These are phyloP conservation scores for Trinectes maculatus DNA, from an alignment of 2,113 vertebrate genomes.

Conservation along the genomic window DNA sequence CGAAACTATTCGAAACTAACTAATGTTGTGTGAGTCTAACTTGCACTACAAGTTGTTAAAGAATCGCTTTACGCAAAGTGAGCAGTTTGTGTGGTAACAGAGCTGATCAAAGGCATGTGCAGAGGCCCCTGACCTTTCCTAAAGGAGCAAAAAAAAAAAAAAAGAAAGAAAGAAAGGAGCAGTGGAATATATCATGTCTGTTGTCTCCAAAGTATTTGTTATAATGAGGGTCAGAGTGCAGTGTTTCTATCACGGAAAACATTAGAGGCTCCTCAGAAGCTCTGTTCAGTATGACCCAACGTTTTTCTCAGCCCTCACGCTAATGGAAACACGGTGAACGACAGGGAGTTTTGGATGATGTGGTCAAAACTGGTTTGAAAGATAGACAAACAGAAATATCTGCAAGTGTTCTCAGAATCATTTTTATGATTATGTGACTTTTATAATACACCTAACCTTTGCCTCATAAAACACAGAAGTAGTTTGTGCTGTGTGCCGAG, in stretches of 20 bases:
- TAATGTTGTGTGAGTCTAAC: too few species aligned
- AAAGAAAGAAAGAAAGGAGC: not conserved
- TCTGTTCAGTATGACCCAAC: slow-evolving; percentile 24
- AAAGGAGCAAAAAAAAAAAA: not conserved
- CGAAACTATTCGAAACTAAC: too few species aligned
- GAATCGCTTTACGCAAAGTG: not conserved
- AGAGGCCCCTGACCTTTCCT: not conserved
- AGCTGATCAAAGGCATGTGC: slow-evolving; percentile 16
- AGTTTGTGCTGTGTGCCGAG: too few species aligned
- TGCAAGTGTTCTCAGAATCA: not conserved
- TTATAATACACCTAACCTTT: not conserved
- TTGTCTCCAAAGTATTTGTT: slow-evolving; percentile 31
- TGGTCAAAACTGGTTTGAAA: too few species aligned
- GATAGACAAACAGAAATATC: not conserved
- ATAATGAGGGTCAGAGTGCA: slow-evolving; percentile 53
- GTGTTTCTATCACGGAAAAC: slow-evolving; percentile 28
- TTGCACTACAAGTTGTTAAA: too few species aligned
- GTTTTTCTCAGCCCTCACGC: not conserved
- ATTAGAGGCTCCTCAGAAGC: slow-evolving; percentile 24
- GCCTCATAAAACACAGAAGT: not conserved
- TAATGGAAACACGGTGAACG: not conserved
- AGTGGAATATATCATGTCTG: slow-evolving; percentile 34
- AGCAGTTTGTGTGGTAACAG: not conserved
- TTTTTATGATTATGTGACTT: too few species aligned
- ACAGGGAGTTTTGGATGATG: not conserved